These are phyloP conservation scores for Nicator chloris DNA, from an alignment of 2,113 vertebrate genomes.

Conservation along the genomic window DNA sequence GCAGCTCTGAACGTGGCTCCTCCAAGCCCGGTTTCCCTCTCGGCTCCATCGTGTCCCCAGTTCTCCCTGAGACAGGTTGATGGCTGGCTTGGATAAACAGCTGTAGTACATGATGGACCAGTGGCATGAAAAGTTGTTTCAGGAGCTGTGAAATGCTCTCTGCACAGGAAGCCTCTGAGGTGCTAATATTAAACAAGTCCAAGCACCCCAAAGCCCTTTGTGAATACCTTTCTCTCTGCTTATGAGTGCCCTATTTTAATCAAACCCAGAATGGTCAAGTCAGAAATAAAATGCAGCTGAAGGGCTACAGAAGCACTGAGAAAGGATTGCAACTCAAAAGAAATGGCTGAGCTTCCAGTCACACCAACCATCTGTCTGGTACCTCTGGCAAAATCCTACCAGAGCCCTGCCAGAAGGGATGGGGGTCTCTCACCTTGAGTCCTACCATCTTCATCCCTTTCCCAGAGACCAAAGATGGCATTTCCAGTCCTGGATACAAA, in stretches of 20 bases:
- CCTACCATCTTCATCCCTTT: neutral
- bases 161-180: neutral
- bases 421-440: neutral
- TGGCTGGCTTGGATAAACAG: neutral
- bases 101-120: neutral
- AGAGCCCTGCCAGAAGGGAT: neutral
- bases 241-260: neutral
- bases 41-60: accelerated
- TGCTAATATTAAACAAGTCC: neutral
- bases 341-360: slow-evolving; percentile 12
- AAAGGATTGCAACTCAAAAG: neutral
- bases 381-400: slow-evolving; percentile 1
- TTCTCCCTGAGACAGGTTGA: neutral
- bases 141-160: neutral
- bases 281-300: neutral
- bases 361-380: slow-evolving; percentile 34
- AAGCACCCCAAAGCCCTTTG: accelerated
- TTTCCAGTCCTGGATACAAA: neutral
- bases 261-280: neutral
- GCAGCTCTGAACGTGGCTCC: neutral
- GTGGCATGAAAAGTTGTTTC: neutral
- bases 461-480: neutral
- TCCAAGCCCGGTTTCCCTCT: accelerated
- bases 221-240: neutral
- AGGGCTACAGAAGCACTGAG: neutral